These are phyloP conservation scores for Sebastes hubbsi DNA, from an alignment of 2,797 vertebrate genomes.

Conservation along the genomic window DNA sequence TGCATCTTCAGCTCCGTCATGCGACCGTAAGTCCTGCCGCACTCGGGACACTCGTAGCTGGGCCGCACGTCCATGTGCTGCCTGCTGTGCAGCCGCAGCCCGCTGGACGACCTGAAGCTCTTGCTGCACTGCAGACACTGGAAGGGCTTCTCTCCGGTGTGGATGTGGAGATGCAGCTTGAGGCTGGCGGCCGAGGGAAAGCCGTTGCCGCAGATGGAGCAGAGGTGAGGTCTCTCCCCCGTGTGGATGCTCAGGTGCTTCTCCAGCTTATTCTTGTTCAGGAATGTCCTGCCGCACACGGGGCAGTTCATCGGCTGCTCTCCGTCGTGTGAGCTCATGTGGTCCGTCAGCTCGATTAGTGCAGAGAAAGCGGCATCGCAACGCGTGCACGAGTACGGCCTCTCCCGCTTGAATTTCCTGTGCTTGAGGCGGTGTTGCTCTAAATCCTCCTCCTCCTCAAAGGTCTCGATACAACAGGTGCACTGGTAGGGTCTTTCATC, in stretches of 20 bases:
- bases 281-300: slow-evolving; percentile 83
- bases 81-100: slow-evolving; percentile 69
- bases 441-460: slow-evolving; percentile 81
- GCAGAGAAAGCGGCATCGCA: slow-evolving; percentile 77
- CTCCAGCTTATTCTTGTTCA: slow-evolving; percentile 83
- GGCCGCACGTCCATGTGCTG: slow-evolving; percentile 74
- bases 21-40: slow-evolving; percentile 73
- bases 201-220: slow-evolving; percentile 83
- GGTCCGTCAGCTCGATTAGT: slow-evolving; percentile 64
- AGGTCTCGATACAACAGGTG: slow-evolving; percentile 83
- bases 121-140: slow-evolving; percentile 71
- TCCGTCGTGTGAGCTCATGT: slow-evolving; percentile 69
- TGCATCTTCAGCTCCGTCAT: slow-evolving; percentile 79
- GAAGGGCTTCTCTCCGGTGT: slow-evolving; percentile 75
- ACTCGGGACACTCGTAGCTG: slow-evolving; percentile 70
- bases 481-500: slow-evolving; percentile 85
- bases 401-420: slow-evolving; percentile 66
- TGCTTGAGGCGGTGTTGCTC: slow-evolving; percentile 87
- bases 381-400: slow-evolving; percentile 77
- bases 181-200: slow-evolving; percentile 85
- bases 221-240: slow-evolving; percentile 81
- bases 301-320: slow-evolving; percentile 75
- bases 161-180: slow-evolving; percentile 81
- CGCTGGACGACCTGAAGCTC: slow-evolving; percentile 67
- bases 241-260: slow-evolving; percentile 86